Evolutionary conservation across 2,888 invertebrate species (phyloP).

Genomic region (Brassicogethes aeneus): DNA sequence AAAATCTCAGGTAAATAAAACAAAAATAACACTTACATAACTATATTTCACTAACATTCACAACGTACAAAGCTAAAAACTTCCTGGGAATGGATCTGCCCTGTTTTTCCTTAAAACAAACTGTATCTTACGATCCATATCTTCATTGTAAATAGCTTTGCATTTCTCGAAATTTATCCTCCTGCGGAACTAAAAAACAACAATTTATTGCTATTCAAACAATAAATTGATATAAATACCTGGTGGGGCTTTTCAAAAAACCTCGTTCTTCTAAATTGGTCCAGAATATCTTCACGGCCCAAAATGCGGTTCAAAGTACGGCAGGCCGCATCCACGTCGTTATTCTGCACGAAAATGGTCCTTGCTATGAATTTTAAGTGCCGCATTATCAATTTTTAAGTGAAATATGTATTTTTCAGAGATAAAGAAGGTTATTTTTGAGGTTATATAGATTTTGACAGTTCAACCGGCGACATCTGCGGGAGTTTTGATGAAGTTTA

Average conservation of each 20-base stretch:
- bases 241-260: slow-evolving; percentile 87
- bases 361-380: slow-evolving; percentile 74
- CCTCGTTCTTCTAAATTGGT: slow-evolving; percentile 71
- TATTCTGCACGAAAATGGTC: slow-evolving; percentile 86
- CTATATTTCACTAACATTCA: neutral
- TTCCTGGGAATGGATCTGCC: slow-evolving; percentile 75
- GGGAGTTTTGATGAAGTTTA: too few relatives aligned
- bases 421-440: too few relatives aligned
- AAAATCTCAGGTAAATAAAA: neutral
- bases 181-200: slow-evolving; percentile 56
- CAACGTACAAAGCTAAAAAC: slow-evolving; percentile 31
- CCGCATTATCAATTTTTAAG: slow-evolving; percentile 37
- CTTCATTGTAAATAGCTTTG: slow-evolving; percentile 88
- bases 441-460: too few relatives aligned
- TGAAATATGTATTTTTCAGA: too few relatives aligned
- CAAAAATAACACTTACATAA: neutral
- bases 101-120: slow-evolving; percentile 82
- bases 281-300: slow-evolving; percentile 75
- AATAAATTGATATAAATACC: slow-evolving; percentile 35
- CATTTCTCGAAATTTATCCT: slow-evolving; percentile 85
- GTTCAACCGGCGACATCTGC: too few relatives aligned
- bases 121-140: slow-evolving; percentile 87
- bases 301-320: slow-evolving; percentile 76
- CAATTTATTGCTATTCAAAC: too few relatives aligned
- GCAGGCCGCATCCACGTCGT: slow-evolving; percentile 84